These are phyloP conservation scores for Lacerta agilis DNA, from an alignment of 2,797 vertebrate genomes.

Conservation along the genomic window DNA sequence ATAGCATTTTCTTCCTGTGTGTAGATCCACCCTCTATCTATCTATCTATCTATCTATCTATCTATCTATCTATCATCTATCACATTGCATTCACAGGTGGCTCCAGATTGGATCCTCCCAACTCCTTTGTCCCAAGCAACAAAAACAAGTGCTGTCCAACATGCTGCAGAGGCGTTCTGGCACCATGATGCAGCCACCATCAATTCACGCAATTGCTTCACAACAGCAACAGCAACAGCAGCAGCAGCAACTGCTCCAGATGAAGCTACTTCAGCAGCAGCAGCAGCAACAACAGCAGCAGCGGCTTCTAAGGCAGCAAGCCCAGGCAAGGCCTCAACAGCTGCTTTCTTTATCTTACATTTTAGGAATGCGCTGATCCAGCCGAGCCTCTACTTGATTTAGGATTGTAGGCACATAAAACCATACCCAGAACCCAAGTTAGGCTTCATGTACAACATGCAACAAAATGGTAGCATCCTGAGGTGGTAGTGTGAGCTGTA, in stretches of 20 bases:
- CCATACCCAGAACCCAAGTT: not conserved
- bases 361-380: fast-evolving
- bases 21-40: too few relatives aligned
- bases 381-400: not conserved
- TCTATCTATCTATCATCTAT: not conserved
- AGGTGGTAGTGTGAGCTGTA: not conserved
- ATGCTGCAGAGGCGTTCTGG: conserved; percentile 78
- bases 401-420: not conserved
- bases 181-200: conserved; percentile 70
- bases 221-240: conserved; percentile 75
- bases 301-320: conserved; percentile 74
- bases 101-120: conserved; percentile 71
- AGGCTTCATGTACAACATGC: not conserved
- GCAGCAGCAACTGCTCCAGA: conserved; percentile 79
- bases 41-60: too few relatives aligned
- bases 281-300: conserved; percentile 64
- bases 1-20: too few relatives aligned
- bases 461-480: not conserved
- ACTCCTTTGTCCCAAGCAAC: conserved; percentile 74
- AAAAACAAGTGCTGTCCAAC: conserved; percentile 79
- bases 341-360: conserved; percentile 62
- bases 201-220: conserved; percentile 62
- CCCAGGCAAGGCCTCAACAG: conserved; percentile 73
- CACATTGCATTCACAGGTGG: conserved; percentile 64
- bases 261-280: conserved; percentile 76